A percentile compares a stretch with the other conserved stretches of the same genome.
phyloP scores from a whole-genome alignment of 2,888 invertebrate species.

The Helicoverpa assulta region DNA sequence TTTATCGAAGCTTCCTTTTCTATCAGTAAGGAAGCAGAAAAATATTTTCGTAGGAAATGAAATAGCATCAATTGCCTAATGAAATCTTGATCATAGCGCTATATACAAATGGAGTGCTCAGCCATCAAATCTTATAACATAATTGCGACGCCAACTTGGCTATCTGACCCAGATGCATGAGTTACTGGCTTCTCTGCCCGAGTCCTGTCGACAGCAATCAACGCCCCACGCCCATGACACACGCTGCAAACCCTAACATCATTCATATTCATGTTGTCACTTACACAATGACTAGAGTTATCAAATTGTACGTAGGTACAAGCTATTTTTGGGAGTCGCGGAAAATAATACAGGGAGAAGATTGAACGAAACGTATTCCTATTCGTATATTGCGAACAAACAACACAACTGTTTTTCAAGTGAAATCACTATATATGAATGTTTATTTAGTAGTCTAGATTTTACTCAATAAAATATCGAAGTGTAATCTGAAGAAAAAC shows the following conservation, averaged over 20 bases:
- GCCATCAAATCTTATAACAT: conserved; percentile 8
- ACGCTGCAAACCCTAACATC: conserved; percentile 48
- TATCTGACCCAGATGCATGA: conserved; percentile 72
- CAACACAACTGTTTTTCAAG: neutral
- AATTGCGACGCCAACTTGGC: conserved; percentile 15
- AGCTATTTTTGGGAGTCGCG: neutral
- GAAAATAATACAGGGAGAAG: neutral
- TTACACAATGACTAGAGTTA: conserved; percentile 11
- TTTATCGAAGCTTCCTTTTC: neutral
- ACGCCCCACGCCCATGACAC: conserved; percentile 48
- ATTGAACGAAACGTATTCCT: neutral
- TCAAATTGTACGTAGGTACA: conserved; percentile 5
- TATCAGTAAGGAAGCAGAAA: neutral
- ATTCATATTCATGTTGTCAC: conserved; percentile 54
- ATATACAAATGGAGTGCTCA: conserved; percentile 2
- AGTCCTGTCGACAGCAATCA: conserved; percentile 55
- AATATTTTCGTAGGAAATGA: neutral
- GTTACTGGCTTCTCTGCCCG: conserved; percentile 53
- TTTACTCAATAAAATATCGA: no score
- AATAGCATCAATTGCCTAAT: neutral
- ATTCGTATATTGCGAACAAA: no score
- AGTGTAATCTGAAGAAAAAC: no score
- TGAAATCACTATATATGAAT: no score
- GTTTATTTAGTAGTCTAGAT: no score
- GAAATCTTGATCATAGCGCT: neutral